Evolutionary conservation across 1,140 invertebrate genomes (phyloP), one percentile per base, ranked within the genome.

Genomic region (Cepaea nemoralis): DNA sequence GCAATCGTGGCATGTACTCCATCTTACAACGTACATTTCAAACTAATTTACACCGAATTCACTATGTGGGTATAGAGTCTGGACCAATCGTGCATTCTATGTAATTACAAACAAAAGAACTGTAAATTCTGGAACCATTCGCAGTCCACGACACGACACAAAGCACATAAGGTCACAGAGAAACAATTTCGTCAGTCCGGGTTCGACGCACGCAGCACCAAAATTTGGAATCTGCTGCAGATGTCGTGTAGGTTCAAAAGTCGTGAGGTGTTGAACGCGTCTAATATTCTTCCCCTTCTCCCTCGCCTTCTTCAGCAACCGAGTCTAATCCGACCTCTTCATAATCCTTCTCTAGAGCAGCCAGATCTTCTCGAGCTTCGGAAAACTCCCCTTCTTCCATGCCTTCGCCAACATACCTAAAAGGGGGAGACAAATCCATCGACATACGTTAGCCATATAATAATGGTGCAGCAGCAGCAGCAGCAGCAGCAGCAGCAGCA

Each of bases 291-390:
- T 69, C 67, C 6, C 67, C 67, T 35, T 69, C 67, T 6, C 67
- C 67, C 24, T 69, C 67, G 67, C 67, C 67, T 35, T 69, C 67
- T 69, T 69, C 67, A 14, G 67, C 67, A 14, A 69, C 67, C 67
- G 67, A 69, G 37, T 69, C 67, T n/a, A 69, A 35, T 3, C 67
- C 67, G 37, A 69, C 67, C n/a, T 69, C 67, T 27, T 81, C 80
- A 45, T 81, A 81, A 73, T 96, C 95, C 90, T 95, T 95, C 94
- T 89, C 94, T 93, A 94, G 89, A 76, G 93, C 93, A 31, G 94
- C 94, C 82, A 94, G 90, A 90, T 92, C 96, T 95, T 96, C 37
- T 6, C 67, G 37, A 16, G 96, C 96, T 90, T 96, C 95, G 12
- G 84, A 67, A 45, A 91, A 88, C 82, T 91, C 90, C 35, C 85